These are phyloP conservation scores for Leptoclinus maculatus DNA, from an alignment of 2,797 vertebrate species.

Conservation along the genomic window DNA sequence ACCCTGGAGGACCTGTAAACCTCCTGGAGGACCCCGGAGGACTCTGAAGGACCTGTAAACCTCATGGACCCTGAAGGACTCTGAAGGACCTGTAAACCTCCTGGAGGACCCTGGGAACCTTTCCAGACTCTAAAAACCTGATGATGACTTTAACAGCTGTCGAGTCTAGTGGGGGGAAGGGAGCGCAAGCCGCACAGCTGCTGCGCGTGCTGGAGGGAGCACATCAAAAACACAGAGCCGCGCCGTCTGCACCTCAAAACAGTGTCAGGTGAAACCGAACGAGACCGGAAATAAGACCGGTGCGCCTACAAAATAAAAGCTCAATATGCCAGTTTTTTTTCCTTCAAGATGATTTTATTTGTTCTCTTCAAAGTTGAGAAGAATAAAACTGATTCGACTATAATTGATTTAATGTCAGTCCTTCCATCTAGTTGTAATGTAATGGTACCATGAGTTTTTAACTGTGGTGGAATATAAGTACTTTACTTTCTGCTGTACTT, in stretches of 20 bases:
- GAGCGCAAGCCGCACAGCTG: too few relatives aligned
- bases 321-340: not conserved
- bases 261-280: not conserved
- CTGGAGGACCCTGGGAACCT: slow-evolving; percentile 47
- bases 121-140: slow-evolving; percentile 1
- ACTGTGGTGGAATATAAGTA: too few relatives aligned
- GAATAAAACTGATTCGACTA: not conserved
- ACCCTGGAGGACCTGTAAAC: too few relatives aligned
- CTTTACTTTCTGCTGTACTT: too few relatives aligned
- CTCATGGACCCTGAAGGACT: slow-evolving; percentile 30
- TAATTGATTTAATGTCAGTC: too few relatives aligned
- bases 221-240: slow-evolving; percentile 5
- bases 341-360: not conserved
- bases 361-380: not conserved
- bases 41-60: not conserved
- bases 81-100: not conserved
- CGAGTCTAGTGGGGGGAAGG: not conserved
- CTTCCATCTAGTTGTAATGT: too few relatives aligned
- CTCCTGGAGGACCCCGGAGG: slow-evolving; percentile 36
- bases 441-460: too few relatives aligned
- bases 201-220: not conserved
- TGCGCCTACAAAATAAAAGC: slow-evolving; percentile 49
- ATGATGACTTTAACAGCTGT: slow-evolving; percentile 57
- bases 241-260: not conserved
- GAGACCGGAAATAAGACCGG: not conserved